Evolutionary conservation across 2,888 invertebrate species (phyloP), one percentile per base, ranked within the genome.

Genomic region (Neria commutata): DNA sequence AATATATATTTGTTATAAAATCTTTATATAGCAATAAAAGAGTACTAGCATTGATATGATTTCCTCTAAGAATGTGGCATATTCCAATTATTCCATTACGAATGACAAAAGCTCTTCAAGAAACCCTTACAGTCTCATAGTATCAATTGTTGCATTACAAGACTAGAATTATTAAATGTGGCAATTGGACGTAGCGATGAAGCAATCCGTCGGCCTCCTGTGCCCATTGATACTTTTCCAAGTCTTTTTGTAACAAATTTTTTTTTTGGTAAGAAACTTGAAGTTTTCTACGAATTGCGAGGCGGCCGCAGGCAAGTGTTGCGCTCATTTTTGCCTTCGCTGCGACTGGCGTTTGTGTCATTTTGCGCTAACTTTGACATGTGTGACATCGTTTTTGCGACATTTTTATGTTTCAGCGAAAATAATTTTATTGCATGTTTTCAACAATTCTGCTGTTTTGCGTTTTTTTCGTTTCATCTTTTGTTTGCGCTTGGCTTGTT

Each of bases 331-430:
- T n/a, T n/a, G n/a, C n/a, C n/a, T n/a, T 70, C 69, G 49, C 33
- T 29, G 17, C 70, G 62, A 68, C 66, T 66, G 67, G 65, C 70
- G 72, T 73, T 73, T 76, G 74, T 75, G 75, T 76, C 74, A 76
- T 68, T 75, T 72, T 72, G 72, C 71, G 71, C 72, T 68, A 74
- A 77, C 76, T 77, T 73, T 77, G 76, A 76, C 77, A 77, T 77
- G 72, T 76, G 75, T 77, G 77, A 74, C 76, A 75, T 75, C 69
- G 69, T 67, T 73, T 67, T 67, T 68, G 72, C 71, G 55, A 71
- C 71, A 73, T 67, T 71, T 72, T 73, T 72, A 66, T 70, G 72
- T 73, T 50, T 50, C 21, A 50, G 50, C 34, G 24, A 33, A 54
- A 47, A 54, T 48, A 48, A 21, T 47, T 54, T 54, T 53, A 26